Conservation (phyloP, 2,888 invertebrate genomes). For the Acrobasis repandana region DNA sequence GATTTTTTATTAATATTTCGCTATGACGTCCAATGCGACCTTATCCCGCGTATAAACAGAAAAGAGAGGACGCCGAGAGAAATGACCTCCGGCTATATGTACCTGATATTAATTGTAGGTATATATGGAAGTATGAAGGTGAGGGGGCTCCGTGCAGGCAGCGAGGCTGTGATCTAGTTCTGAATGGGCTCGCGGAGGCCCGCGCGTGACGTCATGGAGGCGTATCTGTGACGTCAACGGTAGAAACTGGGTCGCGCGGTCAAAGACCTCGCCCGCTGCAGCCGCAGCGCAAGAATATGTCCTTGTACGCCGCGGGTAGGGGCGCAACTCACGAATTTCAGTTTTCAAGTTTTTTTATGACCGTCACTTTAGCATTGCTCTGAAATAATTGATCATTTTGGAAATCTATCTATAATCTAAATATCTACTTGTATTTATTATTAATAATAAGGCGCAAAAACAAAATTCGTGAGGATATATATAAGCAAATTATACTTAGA, state of each 20-base stretch:
- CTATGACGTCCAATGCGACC: slow-evolving; percentile 39
- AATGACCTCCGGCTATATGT: slow-evolving; percentile 58
- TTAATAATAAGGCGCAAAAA: too few relatives aligned
- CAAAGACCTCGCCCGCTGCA: slow-evolving; percentile 69
- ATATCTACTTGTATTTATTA: too few relatives aligned
- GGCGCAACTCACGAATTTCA: slow-evolving; percentile 34
- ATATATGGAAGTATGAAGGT: slow-evolving; percentile 38
- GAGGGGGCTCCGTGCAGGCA: slow-evolving; percentile 50
- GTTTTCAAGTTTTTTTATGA: not conserved
- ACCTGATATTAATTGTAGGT: slow-evolving; percentile 50
- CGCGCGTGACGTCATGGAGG: slow-evolving; percentile 74
- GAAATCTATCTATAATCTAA: too few relatives aligned
- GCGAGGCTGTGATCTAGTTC: slow-evolving; percentile 75
- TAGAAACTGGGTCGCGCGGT: slow-evolving; percentile 72
- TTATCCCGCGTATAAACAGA: slow-evolving; percentile 51
- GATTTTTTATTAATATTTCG: slow-evolving; percentile 23
- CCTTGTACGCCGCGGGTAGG: slow-evolving; percentile 44
- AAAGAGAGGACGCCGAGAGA: slow-evolving; percentile 45
- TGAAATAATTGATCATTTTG: too few relatives aligned
- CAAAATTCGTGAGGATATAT: too few relatives aligned
- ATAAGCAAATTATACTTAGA: too few relatives aligned
- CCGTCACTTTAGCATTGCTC: too few relatives aligned
- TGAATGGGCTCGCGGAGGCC: slow-evolving; percentile 76
- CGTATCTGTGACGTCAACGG: slow-evolving; percentile 74
- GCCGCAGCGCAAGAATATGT: slow-evolving; percentile 50